Conservation (phyloP, 2,797 vertebrate genomes). For the Nannoperca australis region DNA sequence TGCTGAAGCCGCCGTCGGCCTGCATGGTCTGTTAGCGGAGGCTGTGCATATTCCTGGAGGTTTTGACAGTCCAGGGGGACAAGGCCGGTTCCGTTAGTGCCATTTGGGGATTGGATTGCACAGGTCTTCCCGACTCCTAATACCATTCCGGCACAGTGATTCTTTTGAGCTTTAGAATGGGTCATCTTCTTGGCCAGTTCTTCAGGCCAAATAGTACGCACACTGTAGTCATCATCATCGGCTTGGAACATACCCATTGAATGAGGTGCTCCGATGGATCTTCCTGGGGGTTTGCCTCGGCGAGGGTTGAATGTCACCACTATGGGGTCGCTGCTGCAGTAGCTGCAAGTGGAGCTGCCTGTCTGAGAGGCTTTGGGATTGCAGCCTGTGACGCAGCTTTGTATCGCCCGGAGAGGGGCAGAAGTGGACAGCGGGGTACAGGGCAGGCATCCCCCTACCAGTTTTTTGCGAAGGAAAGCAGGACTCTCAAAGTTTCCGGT, state of each 20-base stretch:
- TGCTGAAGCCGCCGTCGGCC: constrained; percentile 86
- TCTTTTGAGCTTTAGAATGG: constrained; percentile 84
- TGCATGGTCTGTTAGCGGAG: constrained; percentile 81
- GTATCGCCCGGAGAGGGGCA: constrained; percentile 85
- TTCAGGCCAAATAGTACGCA: constrained; percentile 91
- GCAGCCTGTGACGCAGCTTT: constrained; percentile 88
- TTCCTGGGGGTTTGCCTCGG: constrained; percentile 82
- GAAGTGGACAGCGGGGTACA: constrained; percentile 85
- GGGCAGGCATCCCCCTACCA: constrained; percentile 87
- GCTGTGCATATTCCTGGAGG: constrained; percentile 82
- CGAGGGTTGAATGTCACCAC: constrained; percentile 90
- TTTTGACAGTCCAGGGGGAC: constrained; percentile 85
- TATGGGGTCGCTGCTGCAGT: constrained; percentile 92
- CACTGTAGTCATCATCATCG: constrained; percentile 89
- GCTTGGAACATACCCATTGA: constrained; percentile 72
- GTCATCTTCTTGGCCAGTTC: constrained; percentile 90
- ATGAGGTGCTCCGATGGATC: constrained; percentile 66
- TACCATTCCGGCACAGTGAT: constrained; percentile 80
- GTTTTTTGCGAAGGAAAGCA: constrained; percentile 83
- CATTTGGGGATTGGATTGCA: constrained; percentile 71
- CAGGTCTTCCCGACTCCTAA: constrained; percentile 73
- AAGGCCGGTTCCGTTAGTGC: constrained; percentile 76
- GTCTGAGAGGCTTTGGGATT: constrained; percentile 88
- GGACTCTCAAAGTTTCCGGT: constrained; percentile 84
- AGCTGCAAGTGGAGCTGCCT: constrained; percentile 90